Conservation (phyloP, 2,797 vertebrate species). For the Gymnoscopelus braueri region DNA sequence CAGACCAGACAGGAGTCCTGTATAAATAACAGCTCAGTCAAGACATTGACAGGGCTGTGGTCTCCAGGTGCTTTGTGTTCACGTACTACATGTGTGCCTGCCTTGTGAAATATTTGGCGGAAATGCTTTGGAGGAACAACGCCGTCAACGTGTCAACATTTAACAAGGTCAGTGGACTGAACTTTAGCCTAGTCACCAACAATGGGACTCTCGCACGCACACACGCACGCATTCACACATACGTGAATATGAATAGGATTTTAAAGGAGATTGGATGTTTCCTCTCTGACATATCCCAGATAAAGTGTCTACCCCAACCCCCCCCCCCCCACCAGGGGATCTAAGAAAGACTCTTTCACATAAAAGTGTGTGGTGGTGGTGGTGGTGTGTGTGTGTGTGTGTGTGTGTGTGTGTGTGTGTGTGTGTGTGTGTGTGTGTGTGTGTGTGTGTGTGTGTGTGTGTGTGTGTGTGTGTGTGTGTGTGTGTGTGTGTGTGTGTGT, state of each 20-base stretch:
- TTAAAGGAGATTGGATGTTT: conserved; percentile 39
- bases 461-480: conserved; percentile 18
- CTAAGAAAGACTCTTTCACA: conserved; percentile 41
- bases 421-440: conserved; percentile 20
- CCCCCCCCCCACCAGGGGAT: conserved; percentile 39
- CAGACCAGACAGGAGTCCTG: conserved; percentile 36
- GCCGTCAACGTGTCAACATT: background rate
- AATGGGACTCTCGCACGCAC: background rate
- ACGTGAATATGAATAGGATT: background rate
- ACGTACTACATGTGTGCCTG: conserved; percentile 4
- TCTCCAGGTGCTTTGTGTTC: conserved; percentile 1
- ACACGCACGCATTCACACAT: background rate
- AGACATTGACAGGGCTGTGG: conserved; percentile 21
- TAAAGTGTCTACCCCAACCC: conserved; percentile 41
- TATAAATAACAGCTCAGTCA: conserved; percentile 38
- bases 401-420: conserved; percentile 14
- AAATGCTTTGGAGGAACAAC: conserved; percentile 5
- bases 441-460: conserved; percentile 22
- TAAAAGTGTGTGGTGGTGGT: too few species aligned
- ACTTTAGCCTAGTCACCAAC: background rate
- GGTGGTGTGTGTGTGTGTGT: conserved; percentile 10
- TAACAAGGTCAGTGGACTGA: background rate
- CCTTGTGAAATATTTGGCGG: background rate
- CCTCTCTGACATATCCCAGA: conserved; percentile 34
- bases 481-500: conserved; percentile 13